Conservation (phyloP, 1,140 invertebrate species). For the Drosophila novamexicana region DNA sequence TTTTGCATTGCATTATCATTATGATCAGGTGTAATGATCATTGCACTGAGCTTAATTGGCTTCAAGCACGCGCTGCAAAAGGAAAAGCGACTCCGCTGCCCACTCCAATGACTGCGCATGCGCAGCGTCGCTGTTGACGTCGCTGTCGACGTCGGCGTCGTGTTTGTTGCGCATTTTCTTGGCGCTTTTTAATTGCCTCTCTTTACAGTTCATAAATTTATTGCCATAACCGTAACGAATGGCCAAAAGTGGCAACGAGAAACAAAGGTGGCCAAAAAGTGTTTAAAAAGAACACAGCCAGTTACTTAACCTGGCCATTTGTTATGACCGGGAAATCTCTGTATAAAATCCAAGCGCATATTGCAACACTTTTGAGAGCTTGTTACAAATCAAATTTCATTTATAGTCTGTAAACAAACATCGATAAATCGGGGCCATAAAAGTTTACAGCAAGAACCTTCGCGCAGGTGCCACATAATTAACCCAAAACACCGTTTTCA, state of each 20-base stretch:
- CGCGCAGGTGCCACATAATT: slow-evolving; percentile 31
- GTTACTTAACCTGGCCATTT: slow-evolving; percentile 28
- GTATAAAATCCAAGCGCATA: slow-evolving; percentile 8
- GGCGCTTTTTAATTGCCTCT: slow-evolving; percentile 49
- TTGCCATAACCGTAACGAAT: slow-evolving; percentile 42
- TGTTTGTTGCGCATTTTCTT: slow-evolving; percentile 42
- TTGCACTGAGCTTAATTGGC: slow-evolving; percentile 49
- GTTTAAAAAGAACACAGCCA: slow-evolving; percentile 27
- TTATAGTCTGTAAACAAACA: slow-evolving; percentile 1
- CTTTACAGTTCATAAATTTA: slow-evolving; percentile 62
- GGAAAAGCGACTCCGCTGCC: slow-evolving; percentile 47
- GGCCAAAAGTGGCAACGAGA: slow-evolving; percentile 2
- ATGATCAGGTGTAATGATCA: slow-evolving; percentile 32
- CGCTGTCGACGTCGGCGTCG: slow-evolving; percentile 1
- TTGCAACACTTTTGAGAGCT: slow-evolving; percentile 33
- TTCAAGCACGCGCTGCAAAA: slow-evolving; percentile 53
- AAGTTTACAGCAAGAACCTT: slow-evolving; percentile 49
- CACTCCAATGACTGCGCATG: slow-evolving; percentile 47
- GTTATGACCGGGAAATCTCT: background rate
- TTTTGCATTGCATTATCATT: slow-evolving; percentile 51
- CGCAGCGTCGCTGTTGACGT: slow-evolving; percentile 19
- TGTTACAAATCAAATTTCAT: slow-evolving; percentile 26
- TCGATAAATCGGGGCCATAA: slow-evolving; percentile 25
- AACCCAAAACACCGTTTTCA: slow-evolving; percentile 26
- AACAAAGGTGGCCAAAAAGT: slow-evolving; percentile 14